Base-by-base conservation (phyloP, 2,797 vertebrate genomes). In the Selene dorsalis region DNA sequence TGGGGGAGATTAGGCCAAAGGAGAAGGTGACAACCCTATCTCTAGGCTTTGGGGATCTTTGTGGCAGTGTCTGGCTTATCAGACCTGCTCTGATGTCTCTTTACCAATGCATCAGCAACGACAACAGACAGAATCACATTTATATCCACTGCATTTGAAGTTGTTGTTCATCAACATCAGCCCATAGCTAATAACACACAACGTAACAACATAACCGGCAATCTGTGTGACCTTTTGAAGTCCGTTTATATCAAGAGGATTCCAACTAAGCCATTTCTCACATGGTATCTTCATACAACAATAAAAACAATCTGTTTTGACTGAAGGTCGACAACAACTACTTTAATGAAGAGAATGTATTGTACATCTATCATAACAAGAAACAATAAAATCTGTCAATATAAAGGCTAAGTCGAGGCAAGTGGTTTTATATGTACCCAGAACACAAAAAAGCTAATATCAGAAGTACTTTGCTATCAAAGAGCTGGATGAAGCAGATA, bases 1-100 rank as follows among this genome's bases (percentile, higher is more conserved):
- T 22, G 81, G 58, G 67, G 82, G 83, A 89, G 91, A 93, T 93
- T 92, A 92, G 63, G 53, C 84, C 88, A 79, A 69, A 85, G 82
- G 84, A 87, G 70, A 73, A 59, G 73, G 65, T 69, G 86, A 83
- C 77, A 83, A 75, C 61, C 75, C 83, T 84, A 90, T 90, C 83
- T 85, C 64, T 22, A 22, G 43, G 89, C 53, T 89, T 80, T 84
- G 82, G 85, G 86, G 87, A 90, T 89, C 77, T 84, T 66, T 69
- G 80, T 57, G 62, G 70, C 58, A 12, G 57, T 26, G 77, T 64
- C 85, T 69, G 67, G 75, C 88, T 93, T 92, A 92, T 92, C 87
- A 82, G 63, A 77, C 76, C 63, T 58, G 66, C 67, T 88, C 83
- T 75, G 79, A 89, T 91, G 90, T 91, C 85, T 91, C 58, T 91